Conservation (phyloP, 2,113 vertebrate species). For the Rhadina sibilatrix region DNA sequence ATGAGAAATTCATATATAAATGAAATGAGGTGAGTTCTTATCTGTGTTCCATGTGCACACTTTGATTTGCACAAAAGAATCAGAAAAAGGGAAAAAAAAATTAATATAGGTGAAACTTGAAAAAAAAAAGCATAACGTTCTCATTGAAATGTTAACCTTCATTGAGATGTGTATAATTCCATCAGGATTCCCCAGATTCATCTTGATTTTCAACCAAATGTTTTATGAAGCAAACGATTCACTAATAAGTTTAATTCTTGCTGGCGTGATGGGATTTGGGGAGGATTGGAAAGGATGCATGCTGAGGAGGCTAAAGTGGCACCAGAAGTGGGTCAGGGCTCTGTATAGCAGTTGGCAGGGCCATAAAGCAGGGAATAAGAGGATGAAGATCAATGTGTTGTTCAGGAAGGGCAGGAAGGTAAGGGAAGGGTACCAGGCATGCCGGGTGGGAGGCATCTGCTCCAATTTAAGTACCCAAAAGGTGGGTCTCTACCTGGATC, state of each 20-base stretch:
- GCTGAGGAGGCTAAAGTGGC: not conserved
- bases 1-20: not conserved
- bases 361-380: not conserved
- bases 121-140: not conserved
- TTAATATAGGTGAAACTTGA: not conserved
- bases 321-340: not conserved
- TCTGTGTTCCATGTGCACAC: not conserved
- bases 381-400: not conserved
- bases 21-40: not conserved
- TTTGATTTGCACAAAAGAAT: not conserved
- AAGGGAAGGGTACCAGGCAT: not conserved
- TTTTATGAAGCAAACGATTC: not conserved
- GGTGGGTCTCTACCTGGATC: not conserved
- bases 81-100: not conserved
- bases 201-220: not conserved
- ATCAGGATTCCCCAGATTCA: not conserved
- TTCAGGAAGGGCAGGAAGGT: not conserved
- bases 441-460: not conserved
- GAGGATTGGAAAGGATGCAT: not conserved
- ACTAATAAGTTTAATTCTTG: not conserved
- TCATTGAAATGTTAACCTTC: not conserved
- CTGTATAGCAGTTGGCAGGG: not conserved
- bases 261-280: fast-evolving
- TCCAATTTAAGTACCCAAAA: not conserved
- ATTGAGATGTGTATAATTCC: not conserved